Evolutionary conservation across 1,140 invertebrate genomes (phyloP), one percentile per base, ranked within the genome.

Genomic region (Anadara kagoshimensis): DNA sequence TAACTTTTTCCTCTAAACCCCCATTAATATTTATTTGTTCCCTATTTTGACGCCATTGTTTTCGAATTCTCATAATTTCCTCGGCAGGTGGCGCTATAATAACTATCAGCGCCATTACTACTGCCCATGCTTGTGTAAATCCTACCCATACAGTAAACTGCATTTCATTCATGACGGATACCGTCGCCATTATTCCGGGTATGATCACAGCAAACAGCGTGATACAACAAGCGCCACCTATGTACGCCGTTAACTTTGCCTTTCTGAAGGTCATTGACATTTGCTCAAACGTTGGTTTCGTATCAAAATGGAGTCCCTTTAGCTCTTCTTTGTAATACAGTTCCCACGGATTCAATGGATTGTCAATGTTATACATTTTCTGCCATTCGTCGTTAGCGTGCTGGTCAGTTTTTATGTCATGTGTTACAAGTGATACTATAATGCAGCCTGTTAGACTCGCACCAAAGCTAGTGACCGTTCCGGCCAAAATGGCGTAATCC

Each of bases 311-410:
- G 62, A 83, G 78, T 43, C 79, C 86, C 67, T 83, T 81, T 12
- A 89, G 59, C 29, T 88, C 86, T 51, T 88, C 83, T 8, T 82
- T 71, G 74, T 87, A 89, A 56, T 87, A 83, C 20, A 89, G 62
- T 57, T 88, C 84, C 89, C 89, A 90, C n/a, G 89, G 89, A 57
- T 85, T 83, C 0, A 90, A 80, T 10, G 89, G 89, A 73, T 90
- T 90, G 75, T 90, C 89, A 53, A 90, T 90, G 71, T 90, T 85
- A 61, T 87, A 85, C 70, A 88, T 87, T 76, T 88, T 89, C 74
- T 89, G 86, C 89, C 89, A 90, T 68, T 89, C 87, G 29, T 67
- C 67, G 49, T 82, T 71, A 22, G 73, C 78, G 49, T 83, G 81
- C 8, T 85, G 78, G 20, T 67, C 57, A n/a, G 66, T 78, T 43